Evolutionary conservation across 2,797 vertebrate species (phyloP), one percentile per base, ranked within the genome.

Genomic region (Semotilus atromaculatus): DNA sequence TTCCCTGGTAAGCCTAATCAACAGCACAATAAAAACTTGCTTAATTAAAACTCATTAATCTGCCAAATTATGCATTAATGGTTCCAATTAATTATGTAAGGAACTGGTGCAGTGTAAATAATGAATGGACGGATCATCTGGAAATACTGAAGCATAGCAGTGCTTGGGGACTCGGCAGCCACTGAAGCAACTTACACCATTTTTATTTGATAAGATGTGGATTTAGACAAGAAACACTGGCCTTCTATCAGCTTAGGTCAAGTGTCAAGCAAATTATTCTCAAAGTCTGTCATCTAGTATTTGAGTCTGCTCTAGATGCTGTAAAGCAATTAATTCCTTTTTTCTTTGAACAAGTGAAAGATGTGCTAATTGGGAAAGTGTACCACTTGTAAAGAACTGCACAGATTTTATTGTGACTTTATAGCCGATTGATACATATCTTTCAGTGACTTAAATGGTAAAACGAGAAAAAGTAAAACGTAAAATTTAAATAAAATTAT

Each of bases 1-100:
- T 85, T 58, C 80, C 85, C 90, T 89, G 76, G 88, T 86, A 89
- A 87, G 90, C 90, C 90, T 87, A 87, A 93, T 92, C 92, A 91
- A 89, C 91, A 92, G 86, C 87, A 90, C 89, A 83, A 85, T 88
- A 90, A 94, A 91, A 90, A 92, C 89, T 87, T 74, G 81, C 85
- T 91, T 92, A 91, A 93, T 94, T 93, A 92, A 93, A 92, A 92
- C 90, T 90, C 91, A 93, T 94, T 93, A 93, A 92, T 88, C 87
- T 92, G 88, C 91, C 80, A 88, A 91, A 91, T 93, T 91, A 71
- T 83, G 87, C 89, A 90, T 93, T 93, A 92, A 92, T 89, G 84
- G 72, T 89, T 83, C 80, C 89, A 87, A 93, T 94, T 93, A 93
- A 94, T 94, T 93, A 93, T 89, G 87, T 64, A 86, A 87, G 89